Evolutionary conservation across 2,888 invertebrate species (phyloP).

Genomic region (Sarcophaga caerulescens): DNA sequence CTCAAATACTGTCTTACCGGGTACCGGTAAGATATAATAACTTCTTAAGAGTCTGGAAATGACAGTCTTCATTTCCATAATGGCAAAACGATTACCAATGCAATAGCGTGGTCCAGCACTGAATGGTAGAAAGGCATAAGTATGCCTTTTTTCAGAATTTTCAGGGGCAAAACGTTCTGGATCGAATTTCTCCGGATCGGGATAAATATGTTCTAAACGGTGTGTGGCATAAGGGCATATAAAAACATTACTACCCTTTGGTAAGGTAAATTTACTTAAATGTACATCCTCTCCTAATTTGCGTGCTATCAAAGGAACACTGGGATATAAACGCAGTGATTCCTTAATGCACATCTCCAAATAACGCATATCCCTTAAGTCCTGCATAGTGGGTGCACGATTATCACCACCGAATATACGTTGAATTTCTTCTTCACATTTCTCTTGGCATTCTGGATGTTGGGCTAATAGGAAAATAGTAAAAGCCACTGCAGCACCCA

Average conservation of each 20-base stretch:
- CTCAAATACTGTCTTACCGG: conserved; percentile 82
- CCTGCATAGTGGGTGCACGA: conserved; percentile 82
- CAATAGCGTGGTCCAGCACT: conserved; percentile 84
- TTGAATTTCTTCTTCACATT: conserved; percentile 82
- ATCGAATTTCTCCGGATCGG: conserved; percentile 83
- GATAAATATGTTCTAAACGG: conserved; percentile 82
- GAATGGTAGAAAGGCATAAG: conserved; percentile 84
- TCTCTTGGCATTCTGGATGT: conserved; percentile 81
- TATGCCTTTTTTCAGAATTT: conserved; percentile 82
- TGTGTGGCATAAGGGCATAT: conserved; percentile 84
- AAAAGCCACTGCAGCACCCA: conserved; percentile 83
- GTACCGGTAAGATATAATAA: conserved; percentile 82
- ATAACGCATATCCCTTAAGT: conserved; percentile 85
- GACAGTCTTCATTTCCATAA: conserved; percentile 84
- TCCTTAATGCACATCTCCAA: conserved; percentile 88
- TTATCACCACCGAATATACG: conserved; percentile 80
- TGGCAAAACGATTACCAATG: conserved; percentile 84
- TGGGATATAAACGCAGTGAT: conserved; percentile 82
- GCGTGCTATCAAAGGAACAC: conserved; percentile 80
- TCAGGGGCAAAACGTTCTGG: conserved; percentile 83
- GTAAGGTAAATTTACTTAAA: conserved; percentile 81
- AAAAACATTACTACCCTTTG: conserved; percentile 83
- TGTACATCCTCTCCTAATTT: conserved; percentile 79
- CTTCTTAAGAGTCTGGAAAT: conserved; percentile 82
- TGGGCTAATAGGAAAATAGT: conserved; percentile 83